Base-by-base conservation (phyloP, 2,113 vertebrate genomes). In the Chaetodon trifascialis region DNA sequence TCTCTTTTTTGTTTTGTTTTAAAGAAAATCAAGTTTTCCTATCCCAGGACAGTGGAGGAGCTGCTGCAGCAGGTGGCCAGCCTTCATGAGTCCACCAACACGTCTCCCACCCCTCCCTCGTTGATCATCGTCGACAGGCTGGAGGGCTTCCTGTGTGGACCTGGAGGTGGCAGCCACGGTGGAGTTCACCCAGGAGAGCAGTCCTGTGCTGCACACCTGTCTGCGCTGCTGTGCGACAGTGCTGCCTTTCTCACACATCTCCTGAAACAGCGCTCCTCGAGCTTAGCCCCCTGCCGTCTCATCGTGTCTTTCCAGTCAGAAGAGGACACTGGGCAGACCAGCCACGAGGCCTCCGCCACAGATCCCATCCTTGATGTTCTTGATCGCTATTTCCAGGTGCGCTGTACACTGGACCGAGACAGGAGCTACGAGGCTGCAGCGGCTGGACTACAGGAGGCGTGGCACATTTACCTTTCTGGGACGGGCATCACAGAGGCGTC, bases 1-100 rank as follows among this genome's bases (percentile, higher is more conserved):
- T 12, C 58, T 60, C 40, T 11, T 23, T 3, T 23, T 51, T 19
- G 1, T 16, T 59, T 34, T 64, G 47, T 7, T 34, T 69, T 7
- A 1, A 77, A 96, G 95, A 95, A 94, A 89, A 94, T 96, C 73
- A 84, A 85, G 76, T 96, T 96, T 71, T 93, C 78, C 70, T 96
- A 96, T 55, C 93, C 94, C 15, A 74, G 88, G 79, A 94, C 93
- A 0, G 7, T 91, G 73, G 91, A 90, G 60, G 94, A 96, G 76
- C 90, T 95, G 2, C 82, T 94, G 19, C 93, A 87, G 56, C 94
- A 95, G 58, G 79, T 96, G 6, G 94, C 95, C 2, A 75, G 91
- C 19, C 92, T 95, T 16, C 95, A 96, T 2, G 94, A 95, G 83
- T 62, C 90, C 65, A 38, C 40, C 14, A 75, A 64, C 19, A 79